Evolutionary conservation across 1,140 invertebrate genomes (phyloP).

Genomic region (Euwallacea fornicatus): DNA sequence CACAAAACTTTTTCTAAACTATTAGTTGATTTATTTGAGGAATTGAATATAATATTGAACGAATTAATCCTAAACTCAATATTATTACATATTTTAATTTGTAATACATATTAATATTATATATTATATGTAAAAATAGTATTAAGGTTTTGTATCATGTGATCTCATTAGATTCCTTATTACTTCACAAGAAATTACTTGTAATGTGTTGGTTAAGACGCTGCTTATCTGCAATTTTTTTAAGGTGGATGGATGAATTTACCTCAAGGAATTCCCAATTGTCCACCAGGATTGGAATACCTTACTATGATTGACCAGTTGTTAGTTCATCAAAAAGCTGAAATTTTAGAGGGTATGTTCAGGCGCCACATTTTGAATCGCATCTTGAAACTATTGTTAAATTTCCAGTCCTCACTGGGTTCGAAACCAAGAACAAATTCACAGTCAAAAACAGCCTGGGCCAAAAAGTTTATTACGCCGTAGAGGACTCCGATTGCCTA

Average conservation of each 20-base stretch:
- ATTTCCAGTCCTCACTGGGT: slow-evolving; percentile 68
- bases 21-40: too few species aligned
- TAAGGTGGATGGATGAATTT: slow-evolving; percentile 81
- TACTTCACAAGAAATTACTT: too few species aligned
- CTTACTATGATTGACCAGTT: slow-evolving; percentile 88
- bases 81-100: too few species aligned
- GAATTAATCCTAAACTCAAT: too few species aligned
- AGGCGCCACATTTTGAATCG: background rate
- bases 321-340: slow-evolving; percentile 85
- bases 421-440: slow-evolving; percentile 90
- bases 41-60: too few species aligned
- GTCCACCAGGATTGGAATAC: slow-evolving; percentile 90
- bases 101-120: too few species aligned
- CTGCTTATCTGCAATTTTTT: slow-evolving; percentile 40
- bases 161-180: too few species aligned
- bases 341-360: slow-evolving; percentile 73
- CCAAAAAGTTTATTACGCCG: slow-evolving; percentile 82
- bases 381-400: background rate
- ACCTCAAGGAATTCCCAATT: slow-evolving; percentile 72
- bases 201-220: too few species aligned
- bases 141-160: too few species aligned
- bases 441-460: slow-evolving; percentile 74
- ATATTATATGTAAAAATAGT: too few species aligned
- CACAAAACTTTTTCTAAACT: too few species aligned
- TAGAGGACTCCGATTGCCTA: slow-evolving; percentile 81